Evolutionary conservation across 2,888 invertebrate species (phyloP), one percentile per base, ranked within the genome.

Genomic region (Petrolisthes cinctipes): DNA sequence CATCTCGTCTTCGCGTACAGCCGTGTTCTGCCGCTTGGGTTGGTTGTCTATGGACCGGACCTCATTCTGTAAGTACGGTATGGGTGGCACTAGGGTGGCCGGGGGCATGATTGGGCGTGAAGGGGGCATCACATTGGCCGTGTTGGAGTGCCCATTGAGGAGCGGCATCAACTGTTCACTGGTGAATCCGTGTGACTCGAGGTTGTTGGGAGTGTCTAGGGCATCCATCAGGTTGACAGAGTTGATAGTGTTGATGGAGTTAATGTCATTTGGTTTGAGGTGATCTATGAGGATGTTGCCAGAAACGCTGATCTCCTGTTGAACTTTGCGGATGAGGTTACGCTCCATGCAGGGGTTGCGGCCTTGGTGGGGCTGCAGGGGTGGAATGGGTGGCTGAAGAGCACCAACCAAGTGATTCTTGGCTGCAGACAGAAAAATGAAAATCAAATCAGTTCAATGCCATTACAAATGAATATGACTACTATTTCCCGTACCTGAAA

Each of bases 301-400:
- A 11, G 87, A 86, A 66, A 89, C 86, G 57, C 71, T 81, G 51
- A 86, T 79, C 68, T 90, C 84, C 37, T 75, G 82, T 4, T 89
- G 86, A n/a, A 82, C 83, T 91, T 91, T 20, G 90, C 90, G 82
- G 87, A 91, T 78, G 14, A 93, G 92, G 93, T 97, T 97, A 11
- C 96, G 93, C 92, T 96, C 96, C 92, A 96, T 94, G 91, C 97
- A 97, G 11, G 96, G 95, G 94, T 97, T 97, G 56, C 96, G 94
- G 0, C 97, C 97, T 92, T 97, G 96, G 93, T 97, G 96, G 0
- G 97, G 96, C 92, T 96, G 97, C 78, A 97, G 91, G 90, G 92
- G 92, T 76, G 86, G 90, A 76, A 68, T 91, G 83, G 73, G 91
- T 88, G 37, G 91, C 91, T 79, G 91, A 86, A 90, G 80, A 4